Evolutionary conservation across 2,113 vertebrate species (phyloP).

Genomic region (Brachyhypopomus occidentalis): DNA sequence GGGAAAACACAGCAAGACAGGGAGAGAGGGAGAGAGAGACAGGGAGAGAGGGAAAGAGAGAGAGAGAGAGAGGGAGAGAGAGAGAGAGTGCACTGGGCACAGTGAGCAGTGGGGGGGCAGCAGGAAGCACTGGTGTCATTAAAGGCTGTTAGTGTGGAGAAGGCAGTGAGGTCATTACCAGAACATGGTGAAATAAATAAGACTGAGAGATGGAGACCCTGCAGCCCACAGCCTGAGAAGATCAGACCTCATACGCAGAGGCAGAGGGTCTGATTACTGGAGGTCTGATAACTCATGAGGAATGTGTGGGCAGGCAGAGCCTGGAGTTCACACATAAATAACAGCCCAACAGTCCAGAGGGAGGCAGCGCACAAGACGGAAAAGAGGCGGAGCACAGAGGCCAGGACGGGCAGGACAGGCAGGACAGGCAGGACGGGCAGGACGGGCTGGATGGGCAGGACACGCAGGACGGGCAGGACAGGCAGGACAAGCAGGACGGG

Average conservation of each 20-base stretch:
- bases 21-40: not conserved
- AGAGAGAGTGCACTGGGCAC: not conserved
- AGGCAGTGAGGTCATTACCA: not conserved
- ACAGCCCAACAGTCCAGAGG: conserved; percentile 67
- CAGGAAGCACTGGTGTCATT: conserved; percentile 50
- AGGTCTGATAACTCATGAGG: not conserved
- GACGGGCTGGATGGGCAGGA: too few relatives aligned
- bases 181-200: conserved; percentile 43
- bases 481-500: too few relatives aligned
- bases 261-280: not conserved
- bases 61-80: not conserved
- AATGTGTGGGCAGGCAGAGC: conserved; percentile 24
- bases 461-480: too few relatives aligned
- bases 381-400: conserved; percentile 59
- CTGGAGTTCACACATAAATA: conserved; percentile 70
- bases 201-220: conserved; percentile 58
- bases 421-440: conserved; percentile 55
- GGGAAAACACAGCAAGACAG: too few relatives aligned
- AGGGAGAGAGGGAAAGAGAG: not conserved
- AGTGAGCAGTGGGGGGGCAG: conserved; percentile 10
- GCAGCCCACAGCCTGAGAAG: conserved; percentile 22
- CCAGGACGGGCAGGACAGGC: conserved; percentile 67
- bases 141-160: not conserved
- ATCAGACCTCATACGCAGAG: conserved; percentile 56
- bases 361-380: conserved; percentile 23